Percentiles rank a stretch among this genome's conserved stretches.
Evolutionary conservation across 2,113 vertebrate species (phyloP).

Genomic region (Bos javanicus): DNA sequence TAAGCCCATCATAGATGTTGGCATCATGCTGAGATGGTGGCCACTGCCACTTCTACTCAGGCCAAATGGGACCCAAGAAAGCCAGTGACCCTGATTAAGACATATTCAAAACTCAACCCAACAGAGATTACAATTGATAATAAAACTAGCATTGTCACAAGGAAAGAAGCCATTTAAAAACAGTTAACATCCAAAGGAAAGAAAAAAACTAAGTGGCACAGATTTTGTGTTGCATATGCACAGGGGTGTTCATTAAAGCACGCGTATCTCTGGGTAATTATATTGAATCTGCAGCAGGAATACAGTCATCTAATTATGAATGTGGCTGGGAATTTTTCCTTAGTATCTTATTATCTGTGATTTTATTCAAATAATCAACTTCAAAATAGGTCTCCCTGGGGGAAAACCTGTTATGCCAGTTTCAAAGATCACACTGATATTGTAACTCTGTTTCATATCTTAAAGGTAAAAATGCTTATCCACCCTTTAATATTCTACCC

Average conservation of each 20-base stretch:
- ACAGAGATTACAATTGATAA: background rate
- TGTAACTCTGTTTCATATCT: background rate
- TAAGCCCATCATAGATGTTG: background rate
- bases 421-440: background rate
- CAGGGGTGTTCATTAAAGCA: background rate
- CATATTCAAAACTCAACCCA: background rate
- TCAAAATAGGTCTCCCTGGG: background rate
- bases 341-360: background rate
- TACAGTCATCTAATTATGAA: slow-evolving; percentile 51
- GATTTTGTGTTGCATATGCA: slow-evolving; percentile 47
- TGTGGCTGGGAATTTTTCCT: slow-evolving; percentile 26
- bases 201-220: slow-evolving; percentile 1
- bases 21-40: background rate
- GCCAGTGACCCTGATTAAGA: background rate
- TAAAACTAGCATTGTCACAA: background rate
- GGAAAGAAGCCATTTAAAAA: slow-evolving; percentile 22
- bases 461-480: background rate
- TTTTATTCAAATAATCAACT: slow-evolving; percentile 54
- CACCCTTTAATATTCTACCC: background rate
- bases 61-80: background rate
- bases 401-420: background rate
- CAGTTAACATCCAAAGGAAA: background rate
- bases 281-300: slow-evolving; percentile 18
- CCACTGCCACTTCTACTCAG: background rate
- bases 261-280: slow-evolving; percentile 42